Evolutionary conservation across 2,113 vertebrate species (phyloP), one percentile per base, ranked within the genome.

Genomic region (Tyrannus savana): DNA sequence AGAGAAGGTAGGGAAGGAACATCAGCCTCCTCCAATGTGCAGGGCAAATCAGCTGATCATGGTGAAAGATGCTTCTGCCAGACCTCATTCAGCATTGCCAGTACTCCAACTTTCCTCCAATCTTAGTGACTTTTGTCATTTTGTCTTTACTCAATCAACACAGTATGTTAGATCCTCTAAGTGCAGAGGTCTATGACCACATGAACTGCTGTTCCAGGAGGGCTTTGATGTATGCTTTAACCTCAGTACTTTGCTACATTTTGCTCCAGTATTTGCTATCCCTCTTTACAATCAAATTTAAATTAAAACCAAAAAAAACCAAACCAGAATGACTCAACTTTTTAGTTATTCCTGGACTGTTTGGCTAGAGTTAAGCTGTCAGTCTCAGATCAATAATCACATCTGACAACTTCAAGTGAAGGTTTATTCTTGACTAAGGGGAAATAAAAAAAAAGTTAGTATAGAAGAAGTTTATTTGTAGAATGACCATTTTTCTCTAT

Each of bases 391-490:
- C 71, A 83, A 31, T 88, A 85, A 88, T 82, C 78, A 49, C 46
- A 79, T 69, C 53, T 69, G 78, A 89, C 82, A 83, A 19, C 37
- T 53, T 64, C 62, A 56, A 72, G 81, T 58, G 41, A 94, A 83
- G 42, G 25, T 91, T 94, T 85, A 83, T 85, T 71, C 63, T 88
- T 87, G 58, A 73, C 46, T 50, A 77, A 92, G 16, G 25, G 39
- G 42, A 94, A 93, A 85, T 88, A 86, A 94, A 95, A 86, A 50
- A 77, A 37, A 80, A 92, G 49, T 82, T 89, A 49, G 17, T 76
- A 56, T 37, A 56, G 75, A 84, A 74, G 19, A 21, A 49, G 66
- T 83, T 94, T 83, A 66, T 90, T 92, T 85, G 53, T 42, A 55
- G 58, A 85, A 77, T 12, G 19, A 58, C 46, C 6, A 53, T 86